Base-by-base conservation (phyloP, 2,797 vertebrate species). In the Capromys pilorides region DNA sequence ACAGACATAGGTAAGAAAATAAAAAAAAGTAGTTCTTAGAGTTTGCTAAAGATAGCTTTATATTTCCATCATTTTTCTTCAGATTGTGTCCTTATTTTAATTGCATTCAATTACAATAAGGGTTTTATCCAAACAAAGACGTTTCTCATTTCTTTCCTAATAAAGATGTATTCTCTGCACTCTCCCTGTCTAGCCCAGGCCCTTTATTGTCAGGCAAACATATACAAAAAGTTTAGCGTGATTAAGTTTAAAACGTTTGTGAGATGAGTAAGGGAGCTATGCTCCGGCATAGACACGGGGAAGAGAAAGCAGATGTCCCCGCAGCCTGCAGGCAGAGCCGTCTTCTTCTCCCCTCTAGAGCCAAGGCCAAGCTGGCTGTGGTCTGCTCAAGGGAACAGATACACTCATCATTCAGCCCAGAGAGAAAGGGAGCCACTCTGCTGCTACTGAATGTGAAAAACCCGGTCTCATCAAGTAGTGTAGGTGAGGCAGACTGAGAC, bases 351-450 rank as follows among this genome's bases (percentile, higher is more conserved):
- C 95, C 91, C 98, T 96, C 93, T 92, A 94, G 95, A 96, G 73
- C 88, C 87, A 97, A 96, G 31, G 66, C 83, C 84, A 96, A 81
- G 80, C 96, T 95, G 93, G 94, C 88, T 94, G 91, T 87, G 93
- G 13, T 59, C 95, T 98, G 98, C 98, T 98, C 97, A 97, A 96
- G 94, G 91, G 96, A 96, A 94, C 91, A 97, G 97, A 97, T 96
- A 97, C 31, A 92, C 92, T 97, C 98, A 97, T 97, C 94, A 94
- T 97, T 98, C 96, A 98, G 49, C 83, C 45, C 33, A 93, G 94
- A 94, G 93, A 96, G 93, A 96, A 97, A 91, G 49, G 93, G 67
- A 84, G 83, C 92, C 95, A 96, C 95, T 97, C 96, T 79, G 61
- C 97, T 96, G 96, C 96, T 90, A 95, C 96, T 96, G 96, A 97